Evolutionary conservation across 1,140 invertebrate genomes (phyloP).

Genomic region (Drosophila triauraria): DNA sequence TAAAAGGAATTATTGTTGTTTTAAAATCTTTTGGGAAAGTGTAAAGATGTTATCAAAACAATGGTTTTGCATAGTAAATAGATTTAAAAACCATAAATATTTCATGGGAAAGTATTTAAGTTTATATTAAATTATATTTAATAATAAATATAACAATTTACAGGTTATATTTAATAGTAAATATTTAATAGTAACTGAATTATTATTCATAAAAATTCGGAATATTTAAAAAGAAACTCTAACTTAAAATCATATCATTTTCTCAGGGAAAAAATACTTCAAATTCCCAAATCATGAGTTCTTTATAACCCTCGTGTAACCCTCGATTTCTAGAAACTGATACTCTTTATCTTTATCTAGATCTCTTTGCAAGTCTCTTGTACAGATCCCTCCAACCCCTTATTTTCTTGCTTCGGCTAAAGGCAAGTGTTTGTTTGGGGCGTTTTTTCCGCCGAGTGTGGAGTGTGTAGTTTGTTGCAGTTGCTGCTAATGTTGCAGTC

Average conservation of each 20-base stretch:
- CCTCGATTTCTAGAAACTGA: slow-evolving; percentile 12
- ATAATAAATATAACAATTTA: too few relatives aligned
- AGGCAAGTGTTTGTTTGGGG: slow-evolving; percentile 75
- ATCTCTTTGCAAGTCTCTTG: slow-evolving; percentile 1
- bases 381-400: not conserved
- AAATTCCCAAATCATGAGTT: slow-evolving; percentile 4
- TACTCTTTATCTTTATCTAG: slow-evolving; percentile 5
- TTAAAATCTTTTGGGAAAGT: too few relatives aligned
- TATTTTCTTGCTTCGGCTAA: slow-evolving; percentile 4
- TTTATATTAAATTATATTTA: too few relatives aligned
- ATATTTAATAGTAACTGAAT: too few relatives aligned
- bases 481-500: slow-evolving; percentile 35
- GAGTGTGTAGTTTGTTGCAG: slow-evolving; percentile 28
- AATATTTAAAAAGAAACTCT: not conserved
- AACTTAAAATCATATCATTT: not conserved
- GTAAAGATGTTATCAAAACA: too few relatives aligned
- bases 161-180: too few relatives aligned
- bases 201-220: not conserved
- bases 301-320: not conserved
- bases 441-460: slow-evolving; percentile 45
- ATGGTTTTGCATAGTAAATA: too few relatives aligned
- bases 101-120: too few relatives aligned
- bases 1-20: too few relatives aligned
- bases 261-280: not conserved
- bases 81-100: too few relatives aligned